A percentile compares a stretch with the other conserved stretches of the same genome.
These are phyloP conservation scores for Nomada flava DNA, from an alignment of 2,888 invertebrate genomes.

Conservation along the genomic window DNA sequence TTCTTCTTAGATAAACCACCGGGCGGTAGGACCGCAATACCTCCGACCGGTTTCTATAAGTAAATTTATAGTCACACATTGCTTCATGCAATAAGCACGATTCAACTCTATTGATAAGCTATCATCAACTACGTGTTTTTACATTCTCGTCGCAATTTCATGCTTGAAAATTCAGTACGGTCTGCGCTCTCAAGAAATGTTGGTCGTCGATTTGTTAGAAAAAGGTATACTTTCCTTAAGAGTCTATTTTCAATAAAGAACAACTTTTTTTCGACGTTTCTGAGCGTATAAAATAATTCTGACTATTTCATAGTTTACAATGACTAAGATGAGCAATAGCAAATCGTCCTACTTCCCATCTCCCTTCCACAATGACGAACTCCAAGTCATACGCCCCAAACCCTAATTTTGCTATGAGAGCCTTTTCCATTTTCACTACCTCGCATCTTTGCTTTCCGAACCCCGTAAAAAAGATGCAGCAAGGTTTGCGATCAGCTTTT, in stretches of 20 bases:
- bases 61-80: slow-evolving; percentile 80
- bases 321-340: too few relatives aligned
- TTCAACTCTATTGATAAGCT: slow-evolving; percentile 55
- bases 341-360: too few relatives aligned
- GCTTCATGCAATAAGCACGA: slow-evolving; percentile 79
- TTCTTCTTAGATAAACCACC: slow-evolving; percentile 86
- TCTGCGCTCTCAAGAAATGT: slow-evolving; percentile 72
- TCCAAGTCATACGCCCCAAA: too few relatives aligned
- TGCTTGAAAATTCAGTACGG: slow-evolving; percentile 68
- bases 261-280: slow-evolving; percentile 7
- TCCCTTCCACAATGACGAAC: too few relatives aligned
- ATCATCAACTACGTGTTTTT: slow-evolving; percentile 40
- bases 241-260: neutral
- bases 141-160: slow-evolving; percentile 50
- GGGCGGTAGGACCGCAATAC: slow-evolving; percentile 92
- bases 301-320: neutral
- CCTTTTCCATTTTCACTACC: too few relatives aligned
- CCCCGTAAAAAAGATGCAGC: too few relatives aligned
- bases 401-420: too few relatives aligned
- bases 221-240: slow-evolving; percentile 33
- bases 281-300: neutral
- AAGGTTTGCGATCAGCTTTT: too few relatives aligned
- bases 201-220: slow-evolving; percentile 27
- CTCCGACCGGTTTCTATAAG: slow-evolving; percentile 92
- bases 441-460: too few relatives aligned